Conservation (phyloP, 2,797 vertebrate genomes). For the Hipposideros larvatus region DNA sequence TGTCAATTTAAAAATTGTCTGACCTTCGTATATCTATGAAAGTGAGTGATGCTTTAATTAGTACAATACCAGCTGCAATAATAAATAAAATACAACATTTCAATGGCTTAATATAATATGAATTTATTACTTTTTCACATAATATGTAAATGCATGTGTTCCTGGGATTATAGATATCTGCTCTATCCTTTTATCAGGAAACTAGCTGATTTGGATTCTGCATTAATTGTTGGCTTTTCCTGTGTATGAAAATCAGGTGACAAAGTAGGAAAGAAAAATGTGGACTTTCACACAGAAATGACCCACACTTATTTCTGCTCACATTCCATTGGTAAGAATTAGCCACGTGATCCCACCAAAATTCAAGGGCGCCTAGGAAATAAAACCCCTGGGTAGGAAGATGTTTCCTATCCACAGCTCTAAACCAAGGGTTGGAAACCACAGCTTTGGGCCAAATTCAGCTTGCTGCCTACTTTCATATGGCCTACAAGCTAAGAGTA, state of each 20-base stretch:
- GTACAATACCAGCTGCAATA: not conserved
- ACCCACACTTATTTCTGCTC: not conserved
- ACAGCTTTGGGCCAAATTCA: not conserved
- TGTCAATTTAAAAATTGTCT: no score
- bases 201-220: not conserved
- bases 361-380: not conserved
- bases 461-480: not conserved
- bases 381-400: not conserved
- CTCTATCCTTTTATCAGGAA: not conserved
- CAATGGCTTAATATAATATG: not conserved
- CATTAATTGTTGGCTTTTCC: not conserved
- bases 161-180: not conserved
- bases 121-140: not conserved
- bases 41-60: not conserved
- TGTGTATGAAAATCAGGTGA: not conserved
- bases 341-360: not conserved
- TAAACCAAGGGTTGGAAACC: not conserved
- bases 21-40: not conserved
- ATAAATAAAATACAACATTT: not conserved
- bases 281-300: not conserved
- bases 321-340: not conserved
- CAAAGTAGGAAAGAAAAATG: not conserved
- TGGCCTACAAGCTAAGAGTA: not conserved
- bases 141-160: not conserved
- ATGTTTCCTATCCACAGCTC: not conserved